Evolutionary conservation across 2,113 vertebrate genomes (phyloP).

Genomic region (Oriolus oriolus): DNA sequence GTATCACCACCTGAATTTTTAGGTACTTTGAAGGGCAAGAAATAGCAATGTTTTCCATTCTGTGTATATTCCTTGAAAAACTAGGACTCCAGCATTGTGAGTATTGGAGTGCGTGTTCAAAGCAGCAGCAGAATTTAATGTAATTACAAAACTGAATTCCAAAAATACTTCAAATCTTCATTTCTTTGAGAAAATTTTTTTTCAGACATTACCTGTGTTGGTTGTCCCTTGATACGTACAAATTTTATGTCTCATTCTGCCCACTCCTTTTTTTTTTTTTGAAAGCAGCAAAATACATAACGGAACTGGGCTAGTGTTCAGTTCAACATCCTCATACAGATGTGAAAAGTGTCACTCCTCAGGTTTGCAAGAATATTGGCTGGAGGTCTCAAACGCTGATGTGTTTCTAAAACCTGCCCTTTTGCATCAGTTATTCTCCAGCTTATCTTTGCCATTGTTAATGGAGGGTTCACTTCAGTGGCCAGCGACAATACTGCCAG

Average conservation of each 20-base stretch:
- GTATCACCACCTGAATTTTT: neutral
- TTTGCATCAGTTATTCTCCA: neutral
- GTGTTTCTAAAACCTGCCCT: neutral
- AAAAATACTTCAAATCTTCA: neutral
- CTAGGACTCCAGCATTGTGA: neutral
- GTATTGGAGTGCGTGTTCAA: neutral
- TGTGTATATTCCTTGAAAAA: neutral
- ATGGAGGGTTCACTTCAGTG: neutral
- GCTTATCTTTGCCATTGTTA: neutral
- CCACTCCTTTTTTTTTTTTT: neutral
- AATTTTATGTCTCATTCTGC: neutral
- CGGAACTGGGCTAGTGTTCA: neutral
- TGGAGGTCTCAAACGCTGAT: neutral
- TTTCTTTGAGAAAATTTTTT: neutral
- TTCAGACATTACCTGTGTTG: neutral
- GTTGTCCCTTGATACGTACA: accelerated
- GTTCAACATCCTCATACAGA: neutral
- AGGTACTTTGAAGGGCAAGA: neutral
- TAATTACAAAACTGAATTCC: neutral
- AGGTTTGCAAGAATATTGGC: neutral
- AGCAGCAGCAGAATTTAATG: neutral
- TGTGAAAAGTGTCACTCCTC: neutral
- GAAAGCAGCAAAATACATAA: neutral
- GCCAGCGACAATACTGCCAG: neutral
- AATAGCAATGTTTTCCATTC: neutral